Evolutionary conservation across 2,797 vertebrate species (phyloP), one percentile per base, ranked within the genome.

Genomic region (Artibeus jamaicensis): DNA sequence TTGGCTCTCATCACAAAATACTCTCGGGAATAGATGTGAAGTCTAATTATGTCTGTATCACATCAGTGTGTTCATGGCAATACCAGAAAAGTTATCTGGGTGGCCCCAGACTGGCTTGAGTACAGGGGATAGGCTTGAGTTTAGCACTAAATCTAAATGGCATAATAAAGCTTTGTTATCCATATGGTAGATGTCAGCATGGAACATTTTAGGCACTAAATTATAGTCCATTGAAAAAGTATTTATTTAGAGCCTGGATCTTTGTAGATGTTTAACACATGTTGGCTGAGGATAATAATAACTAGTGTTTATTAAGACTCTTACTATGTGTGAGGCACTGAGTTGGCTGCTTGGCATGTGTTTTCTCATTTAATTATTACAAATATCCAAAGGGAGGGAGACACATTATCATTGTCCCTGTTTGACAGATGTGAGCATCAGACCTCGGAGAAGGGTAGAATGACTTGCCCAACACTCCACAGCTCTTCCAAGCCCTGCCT

Each of bases 81-180:
- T 81, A 65, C n/a, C 83, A 86, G 73, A 74, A 78, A 89, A 81
- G 26, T 39, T 87, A 90, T 77, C 53, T 57, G 94, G 93, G 81
- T 91, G 79, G 67, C 26, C 82, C 48, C 62, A 70, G 57, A 78
- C 57, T 86, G 74, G 55, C 44, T 84, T 77, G 73, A 79, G 74
- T 55, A 22, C 50, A 71, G 91, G 77, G 46, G 34, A 68, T 29
- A 76, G n/a, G 62, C 34, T 6, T 85, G 62, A 37, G 26, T 90
- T 89, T 73, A 57, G 89, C 86, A 77, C 21, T 81, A 92, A 67
- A 85, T 71, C 55, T 77, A 94, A 93, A 94, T 2, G n/a, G 62
- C 26, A 91, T 32, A 67, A 91, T 24, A 91, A 89, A 87, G 37
- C n/a, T 97, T 77, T 91, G 79, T 57, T 87, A 74, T 59, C 32